A percentile compares a stretch with the other conserved stretches of the same genome.
Evolutionary conservation across 2,888 invertebrate species (phyloP).

Genomic region (Yponomeuta plumbellus): DNA sequence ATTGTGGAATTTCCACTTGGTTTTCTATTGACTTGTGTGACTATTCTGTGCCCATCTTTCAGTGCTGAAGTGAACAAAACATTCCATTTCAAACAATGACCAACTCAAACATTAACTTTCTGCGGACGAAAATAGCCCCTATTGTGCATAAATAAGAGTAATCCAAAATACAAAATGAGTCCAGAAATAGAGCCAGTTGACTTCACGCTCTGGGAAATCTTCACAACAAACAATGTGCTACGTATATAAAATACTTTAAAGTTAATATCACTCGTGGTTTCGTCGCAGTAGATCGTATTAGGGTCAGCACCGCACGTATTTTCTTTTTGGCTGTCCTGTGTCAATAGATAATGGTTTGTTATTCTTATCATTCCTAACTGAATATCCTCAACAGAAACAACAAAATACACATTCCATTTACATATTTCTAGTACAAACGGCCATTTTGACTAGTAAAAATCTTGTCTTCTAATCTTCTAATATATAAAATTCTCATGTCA

Average conservation of each 20-base stretch:
- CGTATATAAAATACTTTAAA: neutral
- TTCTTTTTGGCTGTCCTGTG: neutral
- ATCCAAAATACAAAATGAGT: neutral
- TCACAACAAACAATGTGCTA: neutral
- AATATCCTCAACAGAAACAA: too few species aligned
- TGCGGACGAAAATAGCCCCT: neutral
- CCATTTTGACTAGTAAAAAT: too few species aligned
- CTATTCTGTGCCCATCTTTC: neutral
- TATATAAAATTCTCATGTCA: too few species aligned
- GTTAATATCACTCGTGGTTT: neutral
- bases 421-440: too few species aligned
- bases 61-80: neutral
- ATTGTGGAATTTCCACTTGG: neutral
- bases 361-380: neutral
- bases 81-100: neutral
- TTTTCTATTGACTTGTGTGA: neutral
- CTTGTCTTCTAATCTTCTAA: too few species aligned
- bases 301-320: neutral
- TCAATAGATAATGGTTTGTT: neutral
- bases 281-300: neutral
- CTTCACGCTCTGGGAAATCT: constrained; percentile 1
- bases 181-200: neutral
- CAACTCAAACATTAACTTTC: neutral
- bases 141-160: neutral
- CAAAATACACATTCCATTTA: too few species aligned